Evolutionary conservation across 2,888 invertebrate genomes (phyloP).

Genomic region (Hermodice carunculata): DNA sequence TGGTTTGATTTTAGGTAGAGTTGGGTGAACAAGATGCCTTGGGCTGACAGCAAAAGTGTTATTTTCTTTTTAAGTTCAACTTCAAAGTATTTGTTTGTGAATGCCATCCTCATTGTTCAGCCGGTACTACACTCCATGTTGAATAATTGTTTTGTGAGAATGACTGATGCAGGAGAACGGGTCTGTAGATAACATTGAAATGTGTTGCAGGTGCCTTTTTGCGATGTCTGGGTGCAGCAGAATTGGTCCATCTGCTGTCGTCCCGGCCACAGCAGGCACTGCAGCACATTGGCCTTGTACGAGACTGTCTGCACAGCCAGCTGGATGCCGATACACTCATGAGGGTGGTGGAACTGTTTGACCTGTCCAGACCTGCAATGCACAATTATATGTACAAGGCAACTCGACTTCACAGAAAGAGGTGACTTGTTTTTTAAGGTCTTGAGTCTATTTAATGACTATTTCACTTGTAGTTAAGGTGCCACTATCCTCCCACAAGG

Average conservation of each 20-base stretch:
- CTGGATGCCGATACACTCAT: not conserved
- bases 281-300: constrained; percentile 57
- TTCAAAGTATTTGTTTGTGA: too few relatives aligned
- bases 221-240: constrained; percentile 60
- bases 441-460: too few relatives aligned
- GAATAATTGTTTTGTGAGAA: too few relatives aligned
- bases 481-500: too few relatives aligned
- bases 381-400: constrained; percentile 43
- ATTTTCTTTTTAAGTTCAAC: too few relatives aligned
- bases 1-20: too few relatives aligned
- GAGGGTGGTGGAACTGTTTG: constrained; percentile 74
- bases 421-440: too few relatives aligned
- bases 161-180: not conserved
- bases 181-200: not conserved
- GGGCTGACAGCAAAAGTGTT: too few relatives aligned
- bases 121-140: too few relatives aligned
- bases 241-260: constrained; percentile 63
- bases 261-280: constrained; percentile 63
- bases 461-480: too few relatives aligned
- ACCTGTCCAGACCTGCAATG: constrained; percentile 75
- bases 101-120: too few relatives aligned
- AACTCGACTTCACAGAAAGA: constrained; percentile 36
- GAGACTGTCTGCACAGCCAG: constrained; percentile 49
- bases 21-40: too few relatives aligned
- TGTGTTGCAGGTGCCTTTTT: constrained; percentile 54